Conservation (phyloP, 2,797 vertebrate species). For the Urocyon cinereoargenteus region DNA sequence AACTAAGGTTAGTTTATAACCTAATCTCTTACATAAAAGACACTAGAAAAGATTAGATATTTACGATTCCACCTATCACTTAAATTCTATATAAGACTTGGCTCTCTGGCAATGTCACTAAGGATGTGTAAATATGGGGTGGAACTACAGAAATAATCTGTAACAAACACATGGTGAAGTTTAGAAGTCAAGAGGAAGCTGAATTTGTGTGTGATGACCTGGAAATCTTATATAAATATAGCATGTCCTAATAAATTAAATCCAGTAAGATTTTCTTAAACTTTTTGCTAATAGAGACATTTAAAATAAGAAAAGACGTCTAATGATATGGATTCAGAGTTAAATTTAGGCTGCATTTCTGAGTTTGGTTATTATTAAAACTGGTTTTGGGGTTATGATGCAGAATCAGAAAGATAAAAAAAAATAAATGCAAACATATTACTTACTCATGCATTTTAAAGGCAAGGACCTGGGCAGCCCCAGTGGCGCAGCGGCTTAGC, state of each 20-base stretch:
- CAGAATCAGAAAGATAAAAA: slow-evolving; percentile 31
- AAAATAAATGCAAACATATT: not conserved
- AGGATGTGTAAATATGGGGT: not conserved
- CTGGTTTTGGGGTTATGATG: not conserved
- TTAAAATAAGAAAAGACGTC: not conserved
- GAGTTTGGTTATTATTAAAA: slow-evolving; percentile 34
- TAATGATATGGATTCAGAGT: not conserved
- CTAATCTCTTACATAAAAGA: not conserved
- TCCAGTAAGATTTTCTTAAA: not conserved
- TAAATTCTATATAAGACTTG: not conserved
- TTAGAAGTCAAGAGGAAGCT: slow-evolving; percentile 43
- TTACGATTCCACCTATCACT: not conserved
- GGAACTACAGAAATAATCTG: not conserved
- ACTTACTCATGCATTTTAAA: slow-evolving; percentile 23
- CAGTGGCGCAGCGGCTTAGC: no score
- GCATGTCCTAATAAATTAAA: not conserved
- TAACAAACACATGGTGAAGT: not conserved
- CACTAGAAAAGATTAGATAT: not conserved
- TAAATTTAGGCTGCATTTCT: not conserved
- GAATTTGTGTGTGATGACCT: not conserved
- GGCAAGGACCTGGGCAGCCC: not conserved
- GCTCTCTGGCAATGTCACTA: not conserved
- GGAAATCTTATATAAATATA: not conserved
- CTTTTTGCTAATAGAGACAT: not conserved
- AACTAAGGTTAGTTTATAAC: not conserved